Conservation (phyloP, 1,140 invertebrate species). For the Drosophila pandora region DNA sequence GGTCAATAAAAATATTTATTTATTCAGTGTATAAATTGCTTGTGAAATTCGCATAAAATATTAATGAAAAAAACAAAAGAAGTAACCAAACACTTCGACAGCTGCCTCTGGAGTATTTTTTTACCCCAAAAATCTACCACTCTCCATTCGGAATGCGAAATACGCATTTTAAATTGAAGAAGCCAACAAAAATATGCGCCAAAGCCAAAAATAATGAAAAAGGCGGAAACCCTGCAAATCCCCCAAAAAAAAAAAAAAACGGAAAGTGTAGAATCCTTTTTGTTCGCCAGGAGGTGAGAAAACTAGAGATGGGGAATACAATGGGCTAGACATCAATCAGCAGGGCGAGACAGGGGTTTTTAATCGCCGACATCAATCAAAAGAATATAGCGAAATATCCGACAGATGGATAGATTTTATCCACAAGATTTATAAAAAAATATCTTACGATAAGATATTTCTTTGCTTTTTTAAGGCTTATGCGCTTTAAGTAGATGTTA, state of each 20-base stretch:
- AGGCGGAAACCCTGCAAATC: slow-evolving; percentile 32
- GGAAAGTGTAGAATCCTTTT: slow-evolving; percentile 23
- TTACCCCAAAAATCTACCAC: neutral
- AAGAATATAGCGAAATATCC: neutral
- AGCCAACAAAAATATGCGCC: slow-evolving; percentile 30
- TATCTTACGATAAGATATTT: slow-evolving; percentile 9
- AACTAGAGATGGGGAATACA: neutral
- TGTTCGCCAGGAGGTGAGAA: neutral
- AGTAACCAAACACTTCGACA: slow-evolving; percentile 44
- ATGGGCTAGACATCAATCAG: slow-evolving; percentile 35
- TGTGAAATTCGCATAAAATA: slow-evolving; percentile 31
- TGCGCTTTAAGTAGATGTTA: neutral
- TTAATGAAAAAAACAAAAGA: slow-evolving; percentile 29
- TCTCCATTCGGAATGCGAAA: neutral
- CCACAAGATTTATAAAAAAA: neutral
- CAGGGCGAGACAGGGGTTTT: neutral
- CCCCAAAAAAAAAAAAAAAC: slow-evolving; percentile 12
- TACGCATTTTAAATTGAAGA: slow-evolving; percentile 40
- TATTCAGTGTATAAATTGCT: too few species aligned
- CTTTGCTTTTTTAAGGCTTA: neutral
- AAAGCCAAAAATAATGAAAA: slow-evolving; percentile 4
- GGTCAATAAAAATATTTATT: too few species aligned
- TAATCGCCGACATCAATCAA: slow-evolving; percentile 31
- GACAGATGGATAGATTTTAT: slow-evolving; percentile 16
- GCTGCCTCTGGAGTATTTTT: neutral